Evolutionary conservation across 92 coral and sea anemone species (phyloP), one percentile per base, ranked within the genome.

Genomic region (Heliopora coerulea): DNA sequence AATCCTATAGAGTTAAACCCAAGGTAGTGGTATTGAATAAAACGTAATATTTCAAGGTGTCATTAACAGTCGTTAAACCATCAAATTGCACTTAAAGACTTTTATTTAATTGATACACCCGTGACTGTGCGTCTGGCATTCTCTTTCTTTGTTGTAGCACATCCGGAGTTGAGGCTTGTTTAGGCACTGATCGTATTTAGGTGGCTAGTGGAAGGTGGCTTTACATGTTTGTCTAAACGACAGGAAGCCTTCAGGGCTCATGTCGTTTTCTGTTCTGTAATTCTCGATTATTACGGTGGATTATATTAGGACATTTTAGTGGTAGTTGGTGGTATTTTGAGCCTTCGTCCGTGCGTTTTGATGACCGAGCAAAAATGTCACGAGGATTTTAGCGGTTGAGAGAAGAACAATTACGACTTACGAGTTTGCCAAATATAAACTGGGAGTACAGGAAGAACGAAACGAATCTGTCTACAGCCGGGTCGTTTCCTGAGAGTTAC

Each of bases 51-150:
- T 46, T 46, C n/a, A 46, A 46, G 52, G 15, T 46, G n/a, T 15
- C 52, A 46, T 46, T 46, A 46, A 7, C 52, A 46, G n/a, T 46
- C 52, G 52, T 46, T 46, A 46, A 15, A 46, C 52, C 52, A 46
- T 46, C 52, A 46, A 46, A 46, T 46, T 46, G 52, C 52, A 46
- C 52, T 46, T 46, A 46, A 15, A 10, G 17, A 15, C 52, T 15
- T 46, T 46, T n/a, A n/a, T 46, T 46, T 46, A 7, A 46, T 46
- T 46, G n/a, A 46, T 46, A 6, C 15, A 46, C 2, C 12, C 15
- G 14, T 46, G 14, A 46, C 52, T 46, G 14, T 46, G 52, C 15
- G 52, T 8, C 52, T 8, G n/a, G 3, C 14, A 6, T 46, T 46
- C 6, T 4, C 15, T 6, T 8, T 46, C 52, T 46, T 46, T 46